phyloP scores from a whole-genome alignment of 2,113 vertebrate species.

The Ivindomyrus marchei region DNA sequence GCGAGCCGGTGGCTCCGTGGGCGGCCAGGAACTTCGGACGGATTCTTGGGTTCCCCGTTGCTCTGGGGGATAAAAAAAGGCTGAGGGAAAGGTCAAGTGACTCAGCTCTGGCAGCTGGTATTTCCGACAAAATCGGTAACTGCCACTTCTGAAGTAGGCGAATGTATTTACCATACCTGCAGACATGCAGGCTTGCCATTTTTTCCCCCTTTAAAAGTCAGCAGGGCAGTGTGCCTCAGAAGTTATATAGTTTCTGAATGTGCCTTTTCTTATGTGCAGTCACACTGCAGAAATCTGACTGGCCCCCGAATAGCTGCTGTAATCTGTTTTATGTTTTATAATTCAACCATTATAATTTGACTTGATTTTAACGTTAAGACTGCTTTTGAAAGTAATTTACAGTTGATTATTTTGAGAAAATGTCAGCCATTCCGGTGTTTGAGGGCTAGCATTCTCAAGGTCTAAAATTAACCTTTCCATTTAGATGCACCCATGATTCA shows the following conservation, averaged over 20 bases:
- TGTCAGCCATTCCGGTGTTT: background rate
- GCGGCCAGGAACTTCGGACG: conserved; percentile 17
- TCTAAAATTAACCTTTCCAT: conserved; percentile 4
- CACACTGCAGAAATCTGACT: background rate
- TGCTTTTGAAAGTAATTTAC: background rate
- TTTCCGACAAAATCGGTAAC: conserved; percentile 42
- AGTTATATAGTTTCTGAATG: background rate
- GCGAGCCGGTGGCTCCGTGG: conserved; percentile 9
- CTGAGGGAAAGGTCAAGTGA: conserved; percentile 50
- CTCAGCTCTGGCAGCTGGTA: conserved; percentile 50
- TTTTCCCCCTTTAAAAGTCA: background rate
- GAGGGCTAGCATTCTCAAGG: background rate
- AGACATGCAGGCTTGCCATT: background rate
- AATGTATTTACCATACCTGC: conserved; percentile 9
- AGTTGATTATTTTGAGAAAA: conserved; percentile 4
- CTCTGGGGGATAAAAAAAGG: conserved; percentile 40
- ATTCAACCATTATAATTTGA: conserved; percentile 21
- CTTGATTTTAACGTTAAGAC: background rate
- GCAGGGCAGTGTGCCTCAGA: background rate
- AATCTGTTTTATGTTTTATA: conserved; percentile 13
- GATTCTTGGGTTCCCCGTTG: conserved; percentile 20
- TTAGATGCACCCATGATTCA: background rate
- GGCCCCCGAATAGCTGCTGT: background rate
- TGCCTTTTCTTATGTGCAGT: background rate
- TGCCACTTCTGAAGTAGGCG: conserved; percentile 16